Conservation (phyloP, 2,797 vertebrate species). For the Gymnoscopelus braueri region DNA sequence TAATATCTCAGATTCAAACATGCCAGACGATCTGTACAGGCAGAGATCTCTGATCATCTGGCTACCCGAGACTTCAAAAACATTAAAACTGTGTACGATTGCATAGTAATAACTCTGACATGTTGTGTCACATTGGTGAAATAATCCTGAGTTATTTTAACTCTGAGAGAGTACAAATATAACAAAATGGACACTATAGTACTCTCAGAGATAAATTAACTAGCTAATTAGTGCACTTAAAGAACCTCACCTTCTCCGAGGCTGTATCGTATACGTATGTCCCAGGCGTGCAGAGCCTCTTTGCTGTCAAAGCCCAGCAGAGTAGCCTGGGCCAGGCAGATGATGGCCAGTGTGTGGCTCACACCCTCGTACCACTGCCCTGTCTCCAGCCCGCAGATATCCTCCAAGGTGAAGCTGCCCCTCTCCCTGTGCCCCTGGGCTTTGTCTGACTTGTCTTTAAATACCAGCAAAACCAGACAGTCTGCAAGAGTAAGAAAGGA, state of each 20-base stretch:
- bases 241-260: conserved; percentile 88
- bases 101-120: too few species aligned
- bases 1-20: too few species aligned
- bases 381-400: conserved; percentile 93
- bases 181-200: too few species aligned
- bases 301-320: conserved; percentile 93
- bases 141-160: too few species aligned
- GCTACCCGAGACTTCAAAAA: too few species aligned
- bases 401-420: conserved; percentile 89
- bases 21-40: too few species aligned
- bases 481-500: conserved; percentile 48
- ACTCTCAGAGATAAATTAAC: too few species aligned
- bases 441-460: conserved; percentile 81
- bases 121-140: too few species aligned
- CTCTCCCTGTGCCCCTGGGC: conserved; percentile 86
- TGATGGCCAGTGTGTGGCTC: conserved; percentile 85
- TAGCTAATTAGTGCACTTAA: background rate
- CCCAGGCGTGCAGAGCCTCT: conserved; percentile 92
- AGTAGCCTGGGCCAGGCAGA: conserved; percentile 89
- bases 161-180: too few species aligned
- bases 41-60: too few species aligned
- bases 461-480: conserved; percentile 71
- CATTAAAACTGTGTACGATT: too few species aligned
- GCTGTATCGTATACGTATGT: conserved; percentile 88
- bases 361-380: conserved; percentile 88